phyloP scores from a whole-genome alignment of 2,888 invertebrate species.

The Lithophane socia region DNA sequence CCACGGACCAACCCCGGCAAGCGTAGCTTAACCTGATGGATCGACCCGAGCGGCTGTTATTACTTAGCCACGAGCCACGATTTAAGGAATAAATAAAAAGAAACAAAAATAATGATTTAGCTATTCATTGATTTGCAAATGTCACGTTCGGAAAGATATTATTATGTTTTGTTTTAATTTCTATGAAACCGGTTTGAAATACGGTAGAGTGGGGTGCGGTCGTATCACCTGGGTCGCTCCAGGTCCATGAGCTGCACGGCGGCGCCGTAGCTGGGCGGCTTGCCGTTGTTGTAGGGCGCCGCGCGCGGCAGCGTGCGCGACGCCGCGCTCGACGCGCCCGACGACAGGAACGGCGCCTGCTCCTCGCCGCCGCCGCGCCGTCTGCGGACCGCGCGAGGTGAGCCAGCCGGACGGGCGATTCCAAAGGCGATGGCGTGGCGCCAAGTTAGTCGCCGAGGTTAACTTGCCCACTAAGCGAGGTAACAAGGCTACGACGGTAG shows the following conservation, averaged over 20 bases:
- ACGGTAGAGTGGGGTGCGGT: neutral
- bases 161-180: neutral
- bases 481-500: neutral
- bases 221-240: conserved; percentile 76
- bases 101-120: neutral
- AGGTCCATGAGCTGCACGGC: conserved; percentile 90
- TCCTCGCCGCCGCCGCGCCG: conserved; percentile 96
- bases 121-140: neutral
- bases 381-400: conserved; percentile 79
- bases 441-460: neutral
- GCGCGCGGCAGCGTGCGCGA: conserved; percentile 87
- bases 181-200: neutral
- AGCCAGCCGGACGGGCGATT: no score
- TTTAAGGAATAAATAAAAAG: no score
- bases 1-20: no score
- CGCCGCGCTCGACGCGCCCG: conserved; percentile 87
- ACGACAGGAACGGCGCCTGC: conserved; percentile 94
- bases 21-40: no score
- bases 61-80: no score
- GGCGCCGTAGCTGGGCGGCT: conserved; percentile 90
- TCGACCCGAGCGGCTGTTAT: no score
- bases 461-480: neutral
- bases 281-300: conserved; percentile 93
- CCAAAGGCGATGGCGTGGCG: neutral
- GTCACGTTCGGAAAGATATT: neutral